Conservation (phyloP, 2,113 vertebrate species). For the Speoplatyrhinus poulsoni region DNA sequence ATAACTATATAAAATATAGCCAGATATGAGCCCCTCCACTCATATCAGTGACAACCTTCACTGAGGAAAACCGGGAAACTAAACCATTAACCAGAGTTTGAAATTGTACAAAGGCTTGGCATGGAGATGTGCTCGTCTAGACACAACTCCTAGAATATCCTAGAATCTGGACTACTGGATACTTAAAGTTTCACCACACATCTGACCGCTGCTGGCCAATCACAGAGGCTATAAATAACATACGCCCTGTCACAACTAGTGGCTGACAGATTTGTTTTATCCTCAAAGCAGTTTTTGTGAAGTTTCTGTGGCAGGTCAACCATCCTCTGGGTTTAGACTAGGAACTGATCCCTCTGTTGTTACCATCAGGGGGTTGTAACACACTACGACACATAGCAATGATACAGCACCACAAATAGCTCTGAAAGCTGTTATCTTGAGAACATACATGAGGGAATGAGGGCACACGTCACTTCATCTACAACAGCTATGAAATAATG, state of each 20-base stretch:
- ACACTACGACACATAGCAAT: neutral
- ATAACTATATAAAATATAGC: too few species aligned
- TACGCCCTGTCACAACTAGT: neutral
- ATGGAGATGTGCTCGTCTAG: neutral
- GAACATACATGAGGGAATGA: neutral
- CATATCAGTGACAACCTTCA: conserved; percentile 21
- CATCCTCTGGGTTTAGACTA: conserved; percentile 20
- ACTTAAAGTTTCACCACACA: neutral
- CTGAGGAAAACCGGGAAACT: too few species aligned
- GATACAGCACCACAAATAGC: neutral
- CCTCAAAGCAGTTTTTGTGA: neutral
- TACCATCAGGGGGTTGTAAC: neutral
- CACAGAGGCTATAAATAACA: neutral
- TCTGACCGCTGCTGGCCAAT: neutral
- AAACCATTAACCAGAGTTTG: too few species aligned
- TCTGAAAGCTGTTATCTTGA: neutral
- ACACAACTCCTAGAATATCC: too few species aligned
- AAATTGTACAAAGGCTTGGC: too few species aligned
- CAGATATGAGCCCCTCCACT: neutral
- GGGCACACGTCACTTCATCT: neutral
- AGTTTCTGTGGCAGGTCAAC: conserved; percentile 16
- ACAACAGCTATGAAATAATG: conserved; percentile 2
- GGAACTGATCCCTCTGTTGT: conserved; percentile 15
- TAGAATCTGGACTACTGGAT: neutral
- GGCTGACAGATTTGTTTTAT: conserved; percentile 7